Conservation (phyloP, 2,113 vertebrate genomes). For the Ariopsis seemanni region DNA sequence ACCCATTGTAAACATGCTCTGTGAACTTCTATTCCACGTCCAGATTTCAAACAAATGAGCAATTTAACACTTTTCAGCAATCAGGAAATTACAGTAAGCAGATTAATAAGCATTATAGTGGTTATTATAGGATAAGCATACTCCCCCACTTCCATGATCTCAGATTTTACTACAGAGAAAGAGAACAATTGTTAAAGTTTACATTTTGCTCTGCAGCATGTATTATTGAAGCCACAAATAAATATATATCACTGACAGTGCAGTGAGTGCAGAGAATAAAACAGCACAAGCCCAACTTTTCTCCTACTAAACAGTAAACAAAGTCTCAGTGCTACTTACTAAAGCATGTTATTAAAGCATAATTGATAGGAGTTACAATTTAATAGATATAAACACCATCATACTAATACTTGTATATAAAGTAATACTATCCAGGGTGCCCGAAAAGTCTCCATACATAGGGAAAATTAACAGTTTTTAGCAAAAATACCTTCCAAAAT, state of each 20-base stretch:
- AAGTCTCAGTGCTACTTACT: too few species aligned
- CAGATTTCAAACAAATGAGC: neutral
- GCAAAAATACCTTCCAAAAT: too few species aligned
- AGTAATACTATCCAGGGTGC: too few species aligned
- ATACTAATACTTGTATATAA: too few species aligned
- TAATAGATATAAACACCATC: too few species aligned
- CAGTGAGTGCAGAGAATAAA: neutral
- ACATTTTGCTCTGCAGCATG: neutral
- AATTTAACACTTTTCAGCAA: neutral
- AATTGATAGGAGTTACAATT: too few species aligned
- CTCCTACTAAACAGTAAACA: neutral
- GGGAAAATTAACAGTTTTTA: too few species aligned
- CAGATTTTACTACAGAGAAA: constrained; percentile 74
- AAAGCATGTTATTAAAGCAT: too few species aligned
- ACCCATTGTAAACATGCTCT: neutral
- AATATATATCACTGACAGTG: too few species aligned
- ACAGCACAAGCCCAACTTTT: neutral
- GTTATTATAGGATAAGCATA: constrained; percentile 55
- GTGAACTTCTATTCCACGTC: neutral
- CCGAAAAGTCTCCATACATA: too few species aligned
- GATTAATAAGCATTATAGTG: neutral
- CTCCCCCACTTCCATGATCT: constrained; percentile 77
- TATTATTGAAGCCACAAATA: neutral
- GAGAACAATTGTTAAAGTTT: neutral
- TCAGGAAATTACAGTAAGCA: too few species aligned